Percentiles rank a stretch among this genome's conserved stretches.
These are phyloP conservation scores for Leucophora obtusa DNA, from an alignment of 2,888 invertebrate genomes.

Conservation along the genomic window DNA sequence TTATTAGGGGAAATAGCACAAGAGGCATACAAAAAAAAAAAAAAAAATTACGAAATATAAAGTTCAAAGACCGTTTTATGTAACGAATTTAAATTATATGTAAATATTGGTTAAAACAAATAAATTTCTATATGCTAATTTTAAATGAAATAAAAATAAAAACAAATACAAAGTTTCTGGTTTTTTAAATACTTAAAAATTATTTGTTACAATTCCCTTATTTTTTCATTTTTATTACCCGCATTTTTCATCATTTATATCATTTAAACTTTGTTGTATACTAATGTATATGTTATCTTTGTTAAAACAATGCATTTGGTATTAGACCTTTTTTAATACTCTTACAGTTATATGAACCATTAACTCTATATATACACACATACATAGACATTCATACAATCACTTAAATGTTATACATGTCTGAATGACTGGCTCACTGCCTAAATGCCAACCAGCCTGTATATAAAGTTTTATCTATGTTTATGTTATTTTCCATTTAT, in stretches of 20 bases:
- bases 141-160: conserved; percentile 40
- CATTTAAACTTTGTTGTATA: conserved; percentile 17
- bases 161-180: not conserved
- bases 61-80: not conserved
- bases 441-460: conserved; percentile 13
- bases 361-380: conserved; percentile 20
- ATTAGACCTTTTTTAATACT: conserved; percentile 29
- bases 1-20: conserved; percentile 44
- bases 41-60: not conserved
- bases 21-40: too few relatives aligned
- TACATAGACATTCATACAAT: conserved; percentile 18
- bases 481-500: conserved; percentile 68
- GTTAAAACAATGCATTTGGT: conserved; percentile 39
- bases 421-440: not conserved
- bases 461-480: conserved; percentile 40
- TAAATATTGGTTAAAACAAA: conserved; percentile 38
- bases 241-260: conserved; percentile 38
- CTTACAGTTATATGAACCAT: conserved; percentile 45
- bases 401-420: conserved; percentile 32
- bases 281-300: conserved; percentile 44
- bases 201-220: not conserved
- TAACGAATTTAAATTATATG: conserved; percentile 44
- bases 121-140: conserved; percentile 20
- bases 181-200: not conserved
- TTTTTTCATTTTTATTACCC: conserved; percentile 13